Evolutionary conservation across 2,888 invertebrate genomes (phyloP), one percentile per base, ranked within the genome.

Genomic region (Cartodere bifasciata): DNA sequence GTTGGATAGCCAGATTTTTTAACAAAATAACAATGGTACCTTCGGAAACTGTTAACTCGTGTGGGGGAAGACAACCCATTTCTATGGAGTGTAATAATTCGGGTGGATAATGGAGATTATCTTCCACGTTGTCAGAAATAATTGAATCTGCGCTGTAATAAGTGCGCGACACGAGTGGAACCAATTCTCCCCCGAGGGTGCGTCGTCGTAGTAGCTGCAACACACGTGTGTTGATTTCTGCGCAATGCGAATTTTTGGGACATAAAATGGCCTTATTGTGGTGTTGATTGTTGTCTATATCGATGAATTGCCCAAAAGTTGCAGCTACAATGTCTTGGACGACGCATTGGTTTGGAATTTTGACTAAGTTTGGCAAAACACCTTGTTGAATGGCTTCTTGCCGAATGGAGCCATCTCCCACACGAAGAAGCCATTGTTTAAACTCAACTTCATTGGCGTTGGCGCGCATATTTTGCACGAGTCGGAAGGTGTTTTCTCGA

Each of bases 21-120:
- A 40, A 17, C 15, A 40, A 29, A 15, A 41, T 41, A 3, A 36
- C 30, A 11, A 41, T 27, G n/a, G 36, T 31, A n/a, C 38, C 38
- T n/a, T 17, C 23, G 31, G 36, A 7, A 20, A 20, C 6, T 20
- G 6, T 20, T 20, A 20, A 20, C n/a, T 7, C n/a, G 20, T 20
- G 20, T n/a, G 20, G 20, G 7, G 20, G 20, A 6, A 20, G 6
- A 7, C 20, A 6, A 20, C 7, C 7, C n/a, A n/a, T 6, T 7
- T n/a, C 6, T 20, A 20, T n/a, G 6, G 6, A 7, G n/a, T 20
- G 6, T 20, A 20, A n/a, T 7, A 20, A 20, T n/a, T 20, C 20
- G 6, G n/a, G 6, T 7, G 20, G 6, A 20, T 7, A 20, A 20
- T 20, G 7, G n/a, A 20, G 6, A 6, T 7, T 20, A 20, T 20